These are phyloP conservation scores for Agrypnia vestita DNA, from an alignment of 1,140 invertebrate species.

Conservation along the genomic window DNA sequence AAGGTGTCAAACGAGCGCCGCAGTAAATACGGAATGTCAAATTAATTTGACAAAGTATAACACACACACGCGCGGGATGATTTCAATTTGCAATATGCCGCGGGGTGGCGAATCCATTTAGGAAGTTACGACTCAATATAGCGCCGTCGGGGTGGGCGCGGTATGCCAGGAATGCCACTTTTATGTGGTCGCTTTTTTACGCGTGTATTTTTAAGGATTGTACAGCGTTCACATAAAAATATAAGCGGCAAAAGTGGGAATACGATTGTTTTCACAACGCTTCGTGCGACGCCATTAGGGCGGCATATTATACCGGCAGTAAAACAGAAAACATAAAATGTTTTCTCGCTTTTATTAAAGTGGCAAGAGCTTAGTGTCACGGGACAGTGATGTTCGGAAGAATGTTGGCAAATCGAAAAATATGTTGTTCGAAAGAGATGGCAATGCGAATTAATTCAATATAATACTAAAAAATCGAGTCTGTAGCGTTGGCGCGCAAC, in stretches of 20 bases:
- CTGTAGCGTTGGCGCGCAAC: no score
- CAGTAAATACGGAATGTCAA: neutral
- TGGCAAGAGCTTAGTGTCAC: no score
- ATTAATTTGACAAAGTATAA: neutral
- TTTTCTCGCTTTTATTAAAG: slow-evolving; percentile 6
- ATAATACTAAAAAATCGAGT: no score
- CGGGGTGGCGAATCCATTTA: slow-evolving; percentile 17
- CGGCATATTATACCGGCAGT: slow-evolving; percentile 16
- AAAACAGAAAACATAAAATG: neutral
- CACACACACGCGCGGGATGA: neutral
- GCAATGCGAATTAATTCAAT: no score
- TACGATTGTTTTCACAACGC: slow-evolving; percentile 28
- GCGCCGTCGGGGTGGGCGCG: neutral
- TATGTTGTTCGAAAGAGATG: no score
- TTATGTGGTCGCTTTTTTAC: slow-evolving; percentile 14
- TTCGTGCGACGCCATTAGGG: slow-evolving; percentile 29
- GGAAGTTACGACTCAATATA: slow-evolving; percentile 37
- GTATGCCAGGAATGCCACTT: slow-evolving; percentile 29
- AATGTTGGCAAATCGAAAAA: no score
- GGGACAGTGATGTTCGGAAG: no score
- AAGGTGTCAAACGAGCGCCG: neutral
- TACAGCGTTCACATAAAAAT: slow-evolving; percentile 34
- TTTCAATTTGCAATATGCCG: slow-evolving; percentile 24
- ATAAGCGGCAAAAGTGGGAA: slow-evolving; percentile 19
- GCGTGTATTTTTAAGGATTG: slow-evolving; percentile 36